These are phyloP conservation scores for Napeogenes sylphis DNA, from an alignment of 2,888 invertebrate genomes.

Conservation along the genomic window DNA sequence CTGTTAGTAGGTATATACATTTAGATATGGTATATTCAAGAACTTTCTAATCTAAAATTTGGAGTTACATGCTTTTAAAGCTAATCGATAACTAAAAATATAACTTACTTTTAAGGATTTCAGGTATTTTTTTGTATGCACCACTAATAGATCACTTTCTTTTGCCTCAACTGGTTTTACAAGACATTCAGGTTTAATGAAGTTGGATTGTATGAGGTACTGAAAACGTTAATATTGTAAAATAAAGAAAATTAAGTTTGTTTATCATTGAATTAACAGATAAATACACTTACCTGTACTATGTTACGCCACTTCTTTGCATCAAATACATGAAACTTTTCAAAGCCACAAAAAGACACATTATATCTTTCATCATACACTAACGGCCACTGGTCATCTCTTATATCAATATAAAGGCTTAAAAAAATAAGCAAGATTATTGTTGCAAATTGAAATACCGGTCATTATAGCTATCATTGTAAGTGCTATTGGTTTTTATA, in stretches of 20 bases:
- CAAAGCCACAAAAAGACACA: constrained; percentile 87
- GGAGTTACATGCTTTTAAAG: constrained; percentile 11
- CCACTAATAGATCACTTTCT: constrained; percentile 83
- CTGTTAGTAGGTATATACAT: too few relatives aligned
- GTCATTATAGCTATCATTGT: not conserved
- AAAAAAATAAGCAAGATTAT: constrained; percentile 29
- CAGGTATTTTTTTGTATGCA: constrained; percentile 86
- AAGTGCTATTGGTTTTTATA: not conserved
- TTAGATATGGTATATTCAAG: too few relatives aligned
- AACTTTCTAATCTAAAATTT: not conserved
- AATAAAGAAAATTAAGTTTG: too few relatives aligned
- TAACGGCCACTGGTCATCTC: constrained; percentile 83
- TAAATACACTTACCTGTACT: constrained; percentile 69
- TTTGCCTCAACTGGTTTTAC: constrained; percentile 85
- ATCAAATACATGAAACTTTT: constrained; percentile 93
- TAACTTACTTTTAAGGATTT: constrained; percentile 81
- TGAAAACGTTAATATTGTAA: constrained; percentile 38
- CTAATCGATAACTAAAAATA: not conserved
- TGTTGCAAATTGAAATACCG: not conserved
- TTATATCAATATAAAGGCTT: constrained; percentile 75
- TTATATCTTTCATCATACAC: constrained; percentile 88
- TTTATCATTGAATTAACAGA: not conserved
- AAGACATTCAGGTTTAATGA: constrained; percentile 79
- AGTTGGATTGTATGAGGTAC: constrained; percentile 78
- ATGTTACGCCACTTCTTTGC: constrained; percentile 91